Conservation (phyloP, 2,113 vertebrate genomes). For the Amblyopsis rosae region DNA sequence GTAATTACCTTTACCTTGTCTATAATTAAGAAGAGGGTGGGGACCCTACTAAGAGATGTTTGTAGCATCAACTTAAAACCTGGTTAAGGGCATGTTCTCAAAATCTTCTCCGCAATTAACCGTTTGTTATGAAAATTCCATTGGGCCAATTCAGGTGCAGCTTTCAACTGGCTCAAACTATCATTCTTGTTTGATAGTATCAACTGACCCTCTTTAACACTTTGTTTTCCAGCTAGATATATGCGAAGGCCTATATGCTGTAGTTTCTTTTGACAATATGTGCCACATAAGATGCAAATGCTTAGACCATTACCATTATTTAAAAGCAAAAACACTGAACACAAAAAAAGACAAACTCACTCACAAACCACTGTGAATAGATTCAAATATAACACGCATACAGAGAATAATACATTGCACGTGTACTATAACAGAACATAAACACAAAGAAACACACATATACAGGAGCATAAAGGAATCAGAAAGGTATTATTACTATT, state of each 20-base stretch:
- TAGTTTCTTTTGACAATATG: neutral
- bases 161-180: no score
- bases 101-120: no score
- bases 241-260: no score
- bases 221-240: no score
- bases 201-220: no score
- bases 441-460: constrained; percentile 19
- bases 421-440: constrained; percentile 27
- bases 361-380: constrained; percentile 37
- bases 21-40: constrained; percentile 38
- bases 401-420: constrained; percentile 20
- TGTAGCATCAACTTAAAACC: neutral
- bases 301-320: constrained; percentile 18
- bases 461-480: constrained; percentile 35
- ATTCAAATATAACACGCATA: constrained; percentile 36
- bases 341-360: constrained; percentile 30
- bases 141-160: no score
- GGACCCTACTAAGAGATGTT: constrained; percentile 3
- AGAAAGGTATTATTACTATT: constrained; percentile 39
- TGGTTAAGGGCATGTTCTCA: no score
- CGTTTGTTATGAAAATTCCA: no score
- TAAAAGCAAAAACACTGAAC: constrained; percentile 15
- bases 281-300: constrained; percentile 26
- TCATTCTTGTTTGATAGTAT: no score
- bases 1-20: constrained; percentile 40